These are phyloP conservation scores for Marcusenius ussheri DNA, from an alignment of 2,113 vertebrate genomes.

Conservation along the genomic window DNA sequence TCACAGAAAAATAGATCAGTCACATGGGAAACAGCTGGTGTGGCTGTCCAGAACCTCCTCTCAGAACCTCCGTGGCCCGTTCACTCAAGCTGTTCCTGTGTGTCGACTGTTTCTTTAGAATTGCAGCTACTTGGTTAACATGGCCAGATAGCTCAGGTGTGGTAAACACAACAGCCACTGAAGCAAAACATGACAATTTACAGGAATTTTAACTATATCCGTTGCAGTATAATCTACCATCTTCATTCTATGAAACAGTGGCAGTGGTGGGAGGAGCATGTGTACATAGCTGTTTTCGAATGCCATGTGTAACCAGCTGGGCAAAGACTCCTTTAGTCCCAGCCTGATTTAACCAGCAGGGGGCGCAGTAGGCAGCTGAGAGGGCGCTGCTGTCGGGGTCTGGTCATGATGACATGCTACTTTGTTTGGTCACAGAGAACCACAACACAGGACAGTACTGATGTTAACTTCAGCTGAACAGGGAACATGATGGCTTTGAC, in stretches of 20 bases:
- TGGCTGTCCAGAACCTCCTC: background rate
- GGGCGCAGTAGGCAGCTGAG: slow-evolving; percentile 15
- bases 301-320: background rate
- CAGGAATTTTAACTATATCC: background rate
- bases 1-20: background rate
- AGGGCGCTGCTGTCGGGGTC: background rate
- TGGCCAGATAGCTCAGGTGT: background rate
- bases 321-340: background rate
- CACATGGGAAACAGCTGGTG: background rate
- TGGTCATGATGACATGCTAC: background rate
- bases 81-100: background rate
- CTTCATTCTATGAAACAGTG: background rate
- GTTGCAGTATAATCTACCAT: background rate
- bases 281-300: background rate
- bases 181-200: background rate
- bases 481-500: background rate
- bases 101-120: background rate
- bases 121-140: background rate
- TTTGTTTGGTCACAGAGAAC: background rate
- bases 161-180: slow-evolving; percentile 34
- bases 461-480: background rate
- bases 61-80: too few relatives aligned
- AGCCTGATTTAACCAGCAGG: background rate
- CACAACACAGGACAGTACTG: background rate
- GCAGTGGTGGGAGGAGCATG: background rate